Evolutionary conservation across 2,113 vertebrate species (phyloP), one percentile per base, ranked within the genome.

Genomic region (Pteronura brasiliensis): DNA sequence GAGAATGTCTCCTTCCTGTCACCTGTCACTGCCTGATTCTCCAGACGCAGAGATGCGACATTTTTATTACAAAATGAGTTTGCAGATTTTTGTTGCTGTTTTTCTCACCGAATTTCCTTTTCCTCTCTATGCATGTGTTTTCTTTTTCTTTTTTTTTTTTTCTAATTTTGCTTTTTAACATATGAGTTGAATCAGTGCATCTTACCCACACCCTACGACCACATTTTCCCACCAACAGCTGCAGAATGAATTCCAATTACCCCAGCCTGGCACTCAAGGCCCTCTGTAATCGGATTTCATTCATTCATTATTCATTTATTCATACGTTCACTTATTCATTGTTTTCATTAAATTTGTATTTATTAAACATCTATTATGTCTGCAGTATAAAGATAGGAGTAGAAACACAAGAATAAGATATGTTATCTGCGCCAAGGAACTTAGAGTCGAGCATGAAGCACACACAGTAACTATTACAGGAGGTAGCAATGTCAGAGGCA

Each of bases 161-260:
- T 25, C 84, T 67, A 80, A 52, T 95, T 96, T 95, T 95, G 89
- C 55, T 91, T 79, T 71, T 82, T 88, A 79, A 47, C 89, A 42
- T 74, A 18, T 93, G 72, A 89, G 65, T 44, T 47, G 31, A 89
- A 67, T 88, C 91, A 61, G 42, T 69, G 47, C 20, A 7, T 80
- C 18, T 74, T 63, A 84, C 15, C 21, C 59, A 42, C 42, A 82
- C 23, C n/a, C 42, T 57, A 15, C 27, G 27, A 23, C 21, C 14
- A 29, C 1, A 29, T 89, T 87, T 93, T 69, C 47, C 79, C 82
- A 57, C 55, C 92, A 91, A 34, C 34, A 52, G 74, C 77, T 82
- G 65, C 69, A 87, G 7, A 63, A 15, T 80, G 80, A 92, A 52
- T 61, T 93, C 25, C 74, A 90, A 12, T 92, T 36, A 74, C 61